phyloP scores from a whole-genome alignment of 30 jellyfish, hydroid and myxozoan species.

The Clytia hemisphaerica region DNA sequence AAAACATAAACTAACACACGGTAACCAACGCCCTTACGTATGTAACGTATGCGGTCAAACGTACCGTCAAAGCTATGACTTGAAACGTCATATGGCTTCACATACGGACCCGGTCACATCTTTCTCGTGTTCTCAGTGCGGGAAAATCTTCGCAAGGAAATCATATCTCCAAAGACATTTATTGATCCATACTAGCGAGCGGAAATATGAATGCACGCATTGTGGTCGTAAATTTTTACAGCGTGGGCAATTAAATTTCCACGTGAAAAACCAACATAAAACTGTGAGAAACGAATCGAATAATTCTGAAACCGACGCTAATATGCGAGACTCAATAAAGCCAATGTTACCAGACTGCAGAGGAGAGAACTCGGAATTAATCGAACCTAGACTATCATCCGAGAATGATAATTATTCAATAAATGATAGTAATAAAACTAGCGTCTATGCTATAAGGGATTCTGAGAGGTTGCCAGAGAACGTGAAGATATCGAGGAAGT shows the following conservation, averaged over 20 bases:
- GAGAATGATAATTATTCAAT: too few species aligned
- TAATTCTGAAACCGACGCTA: too few species aligned
- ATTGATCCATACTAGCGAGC: conserved; percentile 10
- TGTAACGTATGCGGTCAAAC: conserved; percentile 42
- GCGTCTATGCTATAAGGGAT: too few species aligned
- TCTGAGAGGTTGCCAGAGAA: too few species aligned
- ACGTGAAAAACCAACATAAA: conserved; percentile 15
- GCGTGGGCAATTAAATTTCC: conserved; percentile 14
- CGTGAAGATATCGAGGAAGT: too few species aligned
- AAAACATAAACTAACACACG: conserved; percentile 25
- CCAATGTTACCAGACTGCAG: too few species aligned
- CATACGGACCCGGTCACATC: conserved; percentile 28
- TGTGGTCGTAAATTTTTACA: conserved; percentile 20
- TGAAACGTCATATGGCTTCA: conserved; percentile 40
- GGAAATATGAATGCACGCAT: background rate
- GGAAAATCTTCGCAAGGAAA: conserved; percentile 29
- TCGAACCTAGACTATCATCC: too few species aligned
- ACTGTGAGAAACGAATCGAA: too few species aligned
- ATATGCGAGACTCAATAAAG: too few species aligned
- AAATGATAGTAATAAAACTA: too few species aligned
- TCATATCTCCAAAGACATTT: conserved; percentile 23
- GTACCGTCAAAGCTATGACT: conserved; percentile 38
- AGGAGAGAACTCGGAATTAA: too few species aligned
- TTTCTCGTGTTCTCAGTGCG: conserved; percentile 26
- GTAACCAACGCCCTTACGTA: conserved; percentile 29